Conservation (phyloP, 2,888 invertebrate species). For the Nomada flava region DNA sequence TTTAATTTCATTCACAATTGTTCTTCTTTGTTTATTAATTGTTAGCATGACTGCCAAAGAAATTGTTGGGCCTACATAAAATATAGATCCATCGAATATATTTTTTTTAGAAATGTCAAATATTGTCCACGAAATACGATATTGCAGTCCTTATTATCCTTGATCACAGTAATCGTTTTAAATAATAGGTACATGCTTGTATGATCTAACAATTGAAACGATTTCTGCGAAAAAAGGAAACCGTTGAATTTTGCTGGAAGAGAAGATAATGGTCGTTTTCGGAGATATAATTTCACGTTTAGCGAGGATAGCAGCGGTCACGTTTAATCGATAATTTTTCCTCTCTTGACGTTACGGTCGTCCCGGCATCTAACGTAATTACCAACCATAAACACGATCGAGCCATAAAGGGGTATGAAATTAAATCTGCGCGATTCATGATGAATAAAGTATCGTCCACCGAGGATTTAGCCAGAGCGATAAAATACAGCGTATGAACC, state of each 20-base stretch:
- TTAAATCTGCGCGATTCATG: slow-evolving; percentile 70
- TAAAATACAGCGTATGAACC: slow-evolving; percentile 49
- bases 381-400: slow-evolving; percentile 65
- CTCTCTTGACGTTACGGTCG: slow-evolving; percentile 1
- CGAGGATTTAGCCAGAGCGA: slow-evolving; percentile 54
- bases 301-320: slow-evolving; percentile 11
- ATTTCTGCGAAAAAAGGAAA: slow-evolving; percentile 5
- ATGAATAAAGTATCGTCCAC: slow-evolving; percentile 69
- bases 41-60: too few species aligned
- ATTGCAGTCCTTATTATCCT: neutral
- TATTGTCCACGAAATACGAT: neutral
- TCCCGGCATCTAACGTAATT: slow-evolving; percentile 65
- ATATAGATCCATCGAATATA: neutral
- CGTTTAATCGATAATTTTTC: slow-evolving; percentile 62
- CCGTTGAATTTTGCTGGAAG: neutral
- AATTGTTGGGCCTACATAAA: too few species aligned
- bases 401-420: slow-evolving; percentile 69
- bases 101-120: neutral
- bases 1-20: neutral
- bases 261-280: neutral
- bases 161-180: neutral
- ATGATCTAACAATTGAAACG: neutral
- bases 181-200: neutral
- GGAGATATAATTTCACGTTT: neutral
- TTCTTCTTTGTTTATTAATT: neutral